Evolutionary conservation across 2,797 vertebrate genomes (phyloP), one percentile per base, ranked within the genome.

Genomic region (Diplodus sargus): DNA sequence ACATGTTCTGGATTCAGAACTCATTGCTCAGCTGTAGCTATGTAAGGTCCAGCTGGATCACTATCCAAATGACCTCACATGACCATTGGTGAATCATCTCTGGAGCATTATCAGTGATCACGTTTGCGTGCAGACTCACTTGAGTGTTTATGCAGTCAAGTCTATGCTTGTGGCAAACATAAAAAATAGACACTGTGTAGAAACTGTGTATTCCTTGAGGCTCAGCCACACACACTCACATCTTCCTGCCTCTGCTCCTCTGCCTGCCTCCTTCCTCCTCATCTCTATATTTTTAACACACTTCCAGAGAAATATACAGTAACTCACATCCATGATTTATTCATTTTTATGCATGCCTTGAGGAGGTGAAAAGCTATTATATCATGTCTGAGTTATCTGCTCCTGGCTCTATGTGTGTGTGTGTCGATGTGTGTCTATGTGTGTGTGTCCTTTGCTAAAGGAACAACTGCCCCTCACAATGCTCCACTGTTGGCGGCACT

Each of bases 11-110:
- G 77, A 92, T 78, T 85, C 78, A 79, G 65, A 91, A 60, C 74
- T 87, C 81, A 76, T 87, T 86, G 81, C 85, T 94, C 90, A 94
- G 91, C 93, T 90, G 91, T 86, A 74, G 87, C 73, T 76, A 43
- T 59, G 23, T 56, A 61, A 85, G 85, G 78, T 90, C 89, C 93
- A 94, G 88, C 82, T 92, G 88, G 85, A 89, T 81, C 53, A 78
- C 48, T 45, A 60, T 86, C 43, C 15, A 54, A 83, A 85, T 76
- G 69, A 56, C 78, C 70, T 89, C 77, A 70, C 82, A 59, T 69
- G 75, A 39, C 62, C 73, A 77, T 51, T 84, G 69, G 59, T 60
- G 61, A 75, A 58, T 52, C 49, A 23, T 83, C 79, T 80, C 63
- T 23, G 51, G 63, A 73, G 70, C 45, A 53, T 62, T 53, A 72